Evolutionary conservation across 2,113 vertebrate species (phyloP).

Genomic region (Arothron firmamentum): DNA sequence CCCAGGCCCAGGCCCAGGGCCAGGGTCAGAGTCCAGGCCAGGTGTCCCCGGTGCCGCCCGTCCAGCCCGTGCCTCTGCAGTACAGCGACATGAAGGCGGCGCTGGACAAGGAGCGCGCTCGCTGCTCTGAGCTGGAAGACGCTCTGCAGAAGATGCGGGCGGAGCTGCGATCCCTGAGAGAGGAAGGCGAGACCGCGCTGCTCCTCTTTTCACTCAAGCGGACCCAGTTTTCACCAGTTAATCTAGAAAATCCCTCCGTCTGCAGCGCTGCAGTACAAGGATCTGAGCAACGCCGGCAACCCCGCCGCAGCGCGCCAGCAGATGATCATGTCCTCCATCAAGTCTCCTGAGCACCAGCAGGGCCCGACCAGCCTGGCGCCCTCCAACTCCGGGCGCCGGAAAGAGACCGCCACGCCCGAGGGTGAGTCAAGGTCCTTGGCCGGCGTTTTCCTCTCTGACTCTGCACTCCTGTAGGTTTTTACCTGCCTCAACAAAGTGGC

Average conservation of each 20-base stretch:
- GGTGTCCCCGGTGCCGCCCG: slow-evolving; percentile 76
- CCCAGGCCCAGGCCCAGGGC: slow-evolving; percentile 76
- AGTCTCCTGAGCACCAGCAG: slow-evolving; percentile 95
- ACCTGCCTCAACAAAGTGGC: slow-evolving; percentile 7
- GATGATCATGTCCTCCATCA: slow-evolving; percentile 93
- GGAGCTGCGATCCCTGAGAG: slow-evolving; percentile 89
- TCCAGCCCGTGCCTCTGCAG: slow-evolving; percentile 85
- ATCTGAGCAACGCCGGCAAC: slow-evolving; percentile 83
- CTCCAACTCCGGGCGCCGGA: slow-evolving; percentile 88
- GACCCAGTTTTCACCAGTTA: neutral
- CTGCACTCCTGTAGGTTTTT: neutral
- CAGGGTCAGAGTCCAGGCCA: slow-evolving; percentile 66
- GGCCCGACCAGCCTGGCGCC: slow-evolving; percentile 83
- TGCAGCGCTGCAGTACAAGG: slow-evolving; percentile 91
- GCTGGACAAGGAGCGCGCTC: slow-evolving; percentile 93
- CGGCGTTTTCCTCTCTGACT: neutral
- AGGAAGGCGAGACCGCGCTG: slow-evolving; percentile 81
- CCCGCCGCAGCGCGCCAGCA: slow-evolving; percentile 89
- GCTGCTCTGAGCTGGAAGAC: slow-evolving; percentile 93
- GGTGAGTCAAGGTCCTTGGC: slow-evolving; percentile 70
- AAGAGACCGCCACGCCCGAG: slow-evolving; percentile 89
- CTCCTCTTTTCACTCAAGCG: neutral
- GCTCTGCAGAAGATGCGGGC: slow-evolving; percentile 95
- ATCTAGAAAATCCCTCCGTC: slow-evolving; percentile 1
- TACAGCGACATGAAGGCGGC: slow-evolving; percentile 97